Conservation (phyloP, 1,140 invertebrate genomes). For the Cydia splendana region DNA sequence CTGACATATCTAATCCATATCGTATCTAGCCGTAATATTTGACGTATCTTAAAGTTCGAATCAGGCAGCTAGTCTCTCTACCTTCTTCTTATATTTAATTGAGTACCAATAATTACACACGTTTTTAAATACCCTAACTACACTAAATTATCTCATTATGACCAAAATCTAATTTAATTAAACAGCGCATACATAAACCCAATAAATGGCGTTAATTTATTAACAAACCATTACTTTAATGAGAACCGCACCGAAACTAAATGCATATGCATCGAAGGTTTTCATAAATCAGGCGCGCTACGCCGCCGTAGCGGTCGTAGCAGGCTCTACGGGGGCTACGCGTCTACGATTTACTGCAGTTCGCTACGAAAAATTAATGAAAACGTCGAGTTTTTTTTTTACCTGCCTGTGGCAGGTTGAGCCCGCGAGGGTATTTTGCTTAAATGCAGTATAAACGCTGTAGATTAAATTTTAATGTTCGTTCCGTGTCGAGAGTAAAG, state of each 20-base stretch:
- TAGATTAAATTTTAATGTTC: too few relatives aligned
- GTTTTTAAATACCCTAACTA: too few relatives aligned
- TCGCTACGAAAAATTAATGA: background rate
- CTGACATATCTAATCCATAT: too few relatives aligned
- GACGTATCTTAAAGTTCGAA: too few relatives aligned
- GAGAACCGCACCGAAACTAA: background rate
- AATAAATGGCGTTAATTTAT: background rate
- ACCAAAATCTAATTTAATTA: background rate
- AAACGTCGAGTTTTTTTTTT: background rate
- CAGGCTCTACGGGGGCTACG: slow-evolving; percentile 17
- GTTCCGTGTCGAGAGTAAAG: too few relatives aligned
- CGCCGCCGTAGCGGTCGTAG: background rate
- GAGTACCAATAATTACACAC: too few relatives aligned
- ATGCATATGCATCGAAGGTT: background rate
- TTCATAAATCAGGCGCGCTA: background rate
- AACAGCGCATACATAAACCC: background rate
- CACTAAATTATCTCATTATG: too few relatives aligned
- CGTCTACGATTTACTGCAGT: slow-evolving; percentile 15
- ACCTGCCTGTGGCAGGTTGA: background rate
- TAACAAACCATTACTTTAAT: slow-evolving; percentile 10
- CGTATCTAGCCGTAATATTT: too few relatives aligned
- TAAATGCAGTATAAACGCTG: background rate
- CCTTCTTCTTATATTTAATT: too few relatives aligned
- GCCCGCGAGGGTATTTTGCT: background rate
- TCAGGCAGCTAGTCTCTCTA: too few relatives aligned